These are phyloP conservation scores for Actinostola sp. DNA, from an alignment of 92 coral and sea anemone genomes.

Conservation along the genomic window DNA sequence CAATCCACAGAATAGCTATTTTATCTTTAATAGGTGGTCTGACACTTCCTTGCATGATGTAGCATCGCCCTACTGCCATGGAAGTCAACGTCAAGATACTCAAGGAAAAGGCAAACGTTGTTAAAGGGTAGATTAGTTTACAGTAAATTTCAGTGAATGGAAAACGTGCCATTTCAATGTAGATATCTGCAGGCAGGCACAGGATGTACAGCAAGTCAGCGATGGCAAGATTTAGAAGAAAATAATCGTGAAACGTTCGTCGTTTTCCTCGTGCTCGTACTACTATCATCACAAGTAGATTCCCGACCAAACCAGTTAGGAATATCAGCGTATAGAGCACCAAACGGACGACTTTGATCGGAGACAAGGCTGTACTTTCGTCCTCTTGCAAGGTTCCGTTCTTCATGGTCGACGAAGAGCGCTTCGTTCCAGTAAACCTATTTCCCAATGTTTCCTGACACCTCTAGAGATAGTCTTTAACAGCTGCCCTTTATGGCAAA, in stretches of 20 bases:
- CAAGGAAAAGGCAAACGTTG: slow-evolving; percentile 48
- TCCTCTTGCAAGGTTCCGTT: not conserved
- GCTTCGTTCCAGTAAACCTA: too few species aligned
- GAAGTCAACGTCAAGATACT: slow-evolving; percentile 56
- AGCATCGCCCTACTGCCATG: slow-evolving; percentile 61
- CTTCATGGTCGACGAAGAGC: slow-evolving; percentile 5
- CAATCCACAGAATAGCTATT: slow-evolving; percentile 56
- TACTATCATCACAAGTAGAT: slow-evolving; percentile 45
- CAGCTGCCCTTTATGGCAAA: not conserved
- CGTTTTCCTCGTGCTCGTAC: slow-evolving; percentile 53
- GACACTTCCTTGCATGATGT: slow-evolving; percentile 53
- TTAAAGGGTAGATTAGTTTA: slow-evolving; percentile 38
- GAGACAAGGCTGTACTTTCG: not conserved
- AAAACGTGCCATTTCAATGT: slow-evolving; percentile 38
- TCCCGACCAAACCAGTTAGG: slow-evolving; percentile 46
- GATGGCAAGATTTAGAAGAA: slow-evolving; percentile 53
- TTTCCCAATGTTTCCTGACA: too few species aligned
- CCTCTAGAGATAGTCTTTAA: too few species aligned
- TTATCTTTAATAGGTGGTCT: slow-evolving; percentile 59
- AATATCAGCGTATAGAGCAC: slow-evolving; percentile 58
- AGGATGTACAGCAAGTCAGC: slow-evolving; percentile 50
- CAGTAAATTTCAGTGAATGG: slow-evolving; percentile 44
- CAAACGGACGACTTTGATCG: slow-evolving; percentile 26
- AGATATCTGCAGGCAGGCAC: slow-evolving; percentile 48
- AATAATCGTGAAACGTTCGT: slow-evolving; percentile 53